Conservation (phyloP, 2,888 invertebrate species). For the Ypsolopha scabrella region DNA sequence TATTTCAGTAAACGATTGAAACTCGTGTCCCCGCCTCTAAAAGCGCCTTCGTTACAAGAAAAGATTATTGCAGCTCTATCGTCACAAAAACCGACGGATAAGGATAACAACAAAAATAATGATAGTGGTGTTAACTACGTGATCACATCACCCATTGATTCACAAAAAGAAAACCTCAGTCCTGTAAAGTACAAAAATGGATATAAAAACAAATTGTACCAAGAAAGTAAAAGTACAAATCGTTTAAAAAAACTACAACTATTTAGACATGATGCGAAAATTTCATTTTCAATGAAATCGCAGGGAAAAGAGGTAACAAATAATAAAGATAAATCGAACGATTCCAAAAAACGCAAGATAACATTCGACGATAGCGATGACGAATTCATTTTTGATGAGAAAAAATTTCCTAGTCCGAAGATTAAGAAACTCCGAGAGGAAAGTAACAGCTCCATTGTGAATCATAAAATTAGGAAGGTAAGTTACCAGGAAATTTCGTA, state of each 20-base stretch:
- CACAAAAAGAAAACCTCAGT: slow-evolving; percentile 42
- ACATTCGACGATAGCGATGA: slow-evolving; percentile 48
- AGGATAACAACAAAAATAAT: slow-evolving; percentile 9
- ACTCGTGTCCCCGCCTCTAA: slow-evolving; percentile 19
- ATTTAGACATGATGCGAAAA: slow-evolving; percentile 32
- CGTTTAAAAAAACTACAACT: slow-evolving; percentile 35
- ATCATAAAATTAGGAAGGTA: slow-evolving; percentile 29
- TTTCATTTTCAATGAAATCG: not conserved
- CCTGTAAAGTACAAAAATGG: slow-evolving; percentile 12
- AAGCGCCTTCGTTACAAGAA: slow-evolving; percentile 34
- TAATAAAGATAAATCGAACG: slow-evolving; percentile 3
- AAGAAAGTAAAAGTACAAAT: slow-evolving; percentile 15
- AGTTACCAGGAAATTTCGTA: not conserved
- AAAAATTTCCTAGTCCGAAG: not conserved
- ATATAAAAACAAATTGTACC: not conserved
- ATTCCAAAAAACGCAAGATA: slow-evolving; percentile 24
- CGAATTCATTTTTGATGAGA: slow-evolving; percentile 39
- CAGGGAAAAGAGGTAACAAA: not conserved
- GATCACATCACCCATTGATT: slow-evolving; percentile 21
- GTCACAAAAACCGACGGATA: slow-evolving; percentile 15
- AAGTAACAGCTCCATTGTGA: slow-evolving; percentile 17
- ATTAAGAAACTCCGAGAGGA: slow-evolving; percentile 14
- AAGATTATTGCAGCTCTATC: slow-evolving; percentile 37
- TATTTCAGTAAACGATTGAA: slow-evolving; percentile 51
- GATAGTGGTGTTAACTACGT: slow-evolving; percentile 19